Percentiles rank a stretch among this genome's conserved stretches.
These are phyloP conservation scores for Pocillopora damicornis DNA, from an alignment of 64 coral and sea anemone species.

Conservation along the genomic window DNA sequence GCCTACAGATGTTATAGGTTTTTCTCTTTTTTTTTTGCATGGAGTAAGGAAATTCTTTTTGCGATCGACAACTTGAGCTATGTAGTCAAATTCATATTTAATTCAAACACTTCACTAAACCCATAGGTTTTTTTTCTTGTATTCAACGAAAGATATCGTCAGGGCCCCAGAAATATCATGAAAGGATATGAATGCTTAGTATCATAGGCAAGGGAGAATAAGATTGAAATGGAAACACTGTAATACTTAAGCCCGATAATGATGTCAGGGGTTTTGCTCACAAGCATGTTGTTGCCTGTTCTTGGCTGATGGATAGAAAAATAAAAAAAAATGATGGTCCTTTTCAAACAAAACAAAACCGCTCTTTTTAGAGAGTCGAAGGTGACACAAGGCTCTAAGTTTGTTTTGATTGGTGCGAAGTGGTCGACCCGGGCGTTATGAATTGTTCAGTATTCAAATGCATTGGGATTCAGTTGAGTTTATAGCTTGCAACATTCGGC, in stretches of 20 bases:
- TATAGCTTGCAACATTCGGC: too few relatives aligned
- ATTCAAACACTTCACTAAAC: conserved; percentile 43
- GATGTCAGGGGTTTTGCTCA: neutral
- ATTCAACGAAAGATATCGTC: conserved; percentile 25
- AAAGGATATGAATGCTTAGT: neutral
- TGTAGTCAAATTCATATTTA: conserved; percentile 27
- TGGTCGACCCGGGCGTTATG: too few relatives aligned
- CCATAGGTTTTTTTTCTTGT: conserved; percentile 38
- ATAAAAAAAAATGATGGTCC: too few relatives aligned
- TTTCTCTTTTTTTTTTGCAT: conserved; percentile 19
- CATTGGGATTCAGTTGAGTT: too few relatives aligned
- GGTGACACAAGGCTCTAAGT: too few relatives aligned
- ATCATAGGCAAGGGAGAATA: neutral
- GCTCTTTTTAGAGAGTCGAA: too few relatives aligned
- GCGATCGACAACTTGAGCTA: neutral
- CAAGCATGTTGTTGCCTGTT: neutral
- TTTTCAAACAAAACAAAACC: too few relatives aligned
- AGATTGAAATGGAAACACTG: neutral
- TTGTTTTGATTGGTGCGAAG: too few relatives aligned
- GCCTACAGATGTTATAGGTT: neutral
- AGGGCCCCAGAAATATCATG: neutral
- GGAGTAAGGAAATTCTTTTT: conserved; percentile 8
- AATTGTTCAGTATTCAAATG: too few relatives aligned
- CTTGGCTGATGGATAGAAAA: neutral
- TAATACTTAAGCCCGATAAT: neutral